These are phyloP conservation scores for Spialia ferax DNA, from an alignment of 2,888 invertebrate species.

Conservation along the genomic window DNA sequence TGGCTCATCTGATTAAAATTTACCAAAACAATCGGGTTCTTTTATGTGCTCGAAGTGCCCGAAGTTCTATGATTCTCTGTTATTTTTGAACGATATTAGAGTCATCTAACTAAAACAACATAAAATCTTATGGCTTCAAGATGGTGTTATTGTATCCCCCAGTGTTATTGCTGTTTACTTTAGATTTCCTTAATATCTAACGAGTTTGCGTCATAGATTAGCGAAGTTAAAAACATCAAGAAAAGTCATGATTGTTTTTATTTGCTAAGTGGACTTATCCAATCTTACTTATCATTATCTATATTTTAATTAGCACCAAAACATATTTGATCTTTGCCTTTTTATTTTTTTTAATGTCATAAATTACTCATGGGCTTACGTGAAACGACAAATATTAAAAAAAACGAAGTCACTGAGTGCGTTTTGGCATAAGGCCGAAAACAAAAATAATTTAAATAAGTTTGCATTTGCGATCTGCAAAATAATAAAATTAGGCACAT, in stretches of 20 bases:
- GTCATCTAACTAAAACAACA: not conserved
- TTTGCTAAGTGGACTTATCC: too few species aligned
- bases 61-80: not conserved
- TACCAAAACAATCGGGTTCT: not conserved
- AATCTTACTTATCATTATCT: too few species aligned
- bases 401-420: slow-evolving; percentile 16
- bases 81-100: not conserved
- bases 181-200: not conserved
- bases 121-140: slow-evolving; percentile 7
- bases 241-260: too few species aligned
- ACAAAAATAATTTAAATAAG: slow-evolving; percentile 36
- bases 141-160: not conserved
- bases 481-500: not conserved
- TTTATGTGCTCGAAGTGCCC: not conserved
- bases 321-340: not conserved
- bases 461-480: slow-evolving; percentile 31
- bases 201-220: slow-evolving; percentile 6
- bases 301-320: too few species aligned
- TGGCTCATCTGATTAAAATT: not conserved
- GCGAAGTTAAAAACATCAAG: not conserved
- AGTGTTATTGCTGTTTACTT: not conserved
- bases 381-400: not conserved
- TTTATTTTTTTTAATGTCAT: not conserved
- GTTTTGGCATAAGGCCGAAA: slow-evolving; percentile 41
- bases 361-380: not conserved